A percentile compares a stretch with the other conserved stretches of the same genome.
These are phyloP conservation scores for Lepidocolaptes lacrymiger DNA, from an alignment of 2,797 vertebrate genomes.

Conservation along the genomic window DNA sequence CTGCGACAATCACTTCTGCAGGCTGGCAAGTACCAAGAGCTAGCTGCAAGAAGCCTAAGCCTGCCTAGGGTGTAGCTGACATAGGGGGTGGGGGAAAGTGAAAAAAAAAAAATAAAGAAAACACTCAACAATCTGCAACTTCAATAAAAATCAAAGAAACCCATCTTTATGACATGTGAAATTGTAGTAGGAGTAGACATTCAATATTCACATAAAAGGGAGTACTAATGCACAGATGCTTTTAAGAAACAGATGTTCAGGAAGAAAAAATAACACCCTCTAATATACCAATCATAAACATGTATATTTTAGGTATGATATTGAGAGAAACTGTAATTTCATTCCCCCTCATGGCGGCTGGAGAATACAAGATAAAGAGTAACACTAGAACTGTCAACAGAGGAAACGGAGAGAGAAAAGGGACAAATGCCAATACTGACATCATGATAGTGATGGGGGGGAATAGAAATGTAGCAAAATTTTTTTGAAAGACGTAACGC, in stretches of 20 bases:
- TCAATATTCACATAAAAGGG: background rate
- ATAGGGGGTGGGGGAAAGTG: accelerated
- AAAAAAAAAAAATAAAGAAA: background rate
- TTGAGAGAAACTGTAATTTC: background rate
- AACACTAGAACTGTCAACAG: background rate
- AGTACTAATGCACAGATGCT: background rate
- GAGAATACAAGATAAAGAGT: background rate
- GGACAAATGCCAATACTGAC: background rate
- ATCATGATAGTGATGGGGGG: background rate
- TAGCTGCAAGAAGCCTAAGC: background rate
- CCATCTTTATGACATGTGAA: background rate
- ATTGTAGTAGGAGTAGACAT: background rate
- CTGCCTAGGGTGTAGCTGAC: background rate
- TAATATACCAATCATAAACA: background rate
- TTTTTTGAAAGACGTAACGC: background rate
- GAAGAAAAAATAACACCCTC: background rate
- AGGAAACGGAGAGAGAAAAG: background rate
- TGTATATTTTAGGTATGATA: background rate
- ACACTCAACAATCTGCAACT: background rate
- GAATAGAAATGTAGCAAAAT: background rate
- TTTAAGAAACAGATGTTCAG: background rate
- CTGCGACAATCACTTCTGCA: background rate
- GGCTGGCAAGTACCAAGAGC: background rate
- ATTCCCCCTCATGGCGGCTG: background rate
- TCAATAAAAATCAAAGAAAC: background rate